A percentile compares a stretch with the other conserved stretches of the same genome.
These are phyloP conservation scores for Cyrtorhinus lividipennis DNA, from an alignment of 1,140 invertebrate genomes.

Conservation along the genomic window DNA sequence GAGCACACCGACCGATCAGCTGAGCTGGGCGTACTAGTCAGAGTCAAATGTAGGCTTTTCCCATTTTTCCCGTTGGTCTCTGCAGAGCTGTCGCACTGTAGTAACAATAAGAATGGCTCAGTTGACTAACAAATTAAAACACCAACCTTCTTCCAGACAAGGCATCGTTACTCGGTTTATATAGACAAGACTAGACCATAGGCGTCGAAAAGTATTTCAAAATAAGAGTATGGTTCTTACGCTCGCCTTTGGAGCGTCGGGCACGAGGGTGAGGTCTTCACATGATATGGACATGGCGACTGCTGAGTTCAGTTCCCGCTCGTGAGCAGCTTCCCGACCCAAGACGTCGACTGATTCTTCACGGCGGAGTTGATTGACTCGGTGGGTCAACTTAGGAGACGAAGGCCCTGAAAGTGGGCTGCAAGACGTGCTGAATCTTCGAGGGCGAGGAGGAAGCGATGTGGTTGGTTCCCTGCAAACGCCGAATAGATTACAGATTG, in stretches of 20 bases:
- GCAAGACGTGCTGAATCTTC: conserved; percentile 72
- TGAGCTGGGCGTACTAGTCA: neutral
- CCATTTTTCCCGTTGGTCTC: neutral
- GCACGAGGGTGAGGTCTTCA: conserved; percentile 68
- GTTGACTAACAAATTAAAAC: neutral
- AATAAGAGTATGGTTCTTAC: neutral
- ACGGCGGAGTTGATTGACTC: conserved; percentile 70
- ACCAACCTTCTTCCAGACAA: neutral
- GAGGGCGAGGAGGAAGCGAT: conserved; percentile 38
- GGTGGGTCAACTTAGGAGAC: conserved; percentile 51
- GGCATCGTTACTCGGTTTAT: neutral
- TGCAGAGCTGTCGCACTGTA: neutral
- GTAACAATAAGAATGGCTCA: neutral
- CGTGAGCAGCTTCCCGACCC: conserved; percentile 71
- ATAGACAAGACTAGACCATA: neutral
- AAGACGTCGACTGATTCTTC: conserved; percentile 77
- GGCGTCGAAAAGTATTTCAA: neutral
- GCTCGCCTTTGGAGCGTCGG: conserved; percentile 32
- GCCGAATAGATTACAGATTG: conserved; percentile 14
- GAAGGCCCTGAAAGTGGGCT: conserved; percentile 40
- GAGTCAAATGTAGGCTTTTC: neutral
- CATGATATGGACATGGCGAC: conserved; percentile 84
- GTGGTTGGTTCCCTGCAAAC: conserved; percentile 32
- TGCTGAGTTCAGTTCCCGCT: conserved; percentile 69
- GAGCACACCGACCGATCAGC: conserved; percentile 18